Conservation (phyloP, 92 coral and sea anemone species). For the Phenganax marumi region DNA sequence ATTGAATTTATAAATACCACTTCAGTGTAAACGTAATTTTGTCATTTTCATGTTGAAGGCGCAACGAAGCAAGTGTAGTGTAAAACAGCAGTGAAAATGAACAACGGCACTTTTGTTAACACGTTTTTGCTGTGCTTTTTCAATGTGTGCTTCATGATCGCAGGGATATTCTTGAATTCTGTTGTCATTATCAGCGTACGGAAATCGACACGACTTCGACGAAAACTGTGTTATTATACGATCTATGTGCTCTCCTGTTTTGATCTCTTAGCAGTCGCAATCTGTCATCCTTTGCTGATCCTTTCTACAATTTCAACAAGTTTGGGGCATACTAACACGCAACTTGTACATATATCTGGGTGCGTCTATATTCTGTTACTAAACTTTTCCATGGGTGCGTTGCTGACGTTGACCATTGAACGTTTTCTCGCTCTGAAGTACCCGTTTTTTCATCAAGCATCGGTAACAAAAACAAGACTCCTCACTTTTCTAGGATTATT, state of each 20-base stretch:
- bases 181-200: conserved; percentile 1
- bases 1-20: too few relatives aligned
- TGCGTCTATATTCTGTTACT: not conserved
- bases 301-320: not conserved
- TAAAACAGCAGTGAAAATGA: too few relatives aligned
- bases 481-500: not conserved
- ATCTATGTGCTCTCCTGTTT: not conserved
- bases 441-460: conserved; percentile 1
- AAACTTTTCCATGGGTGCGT: not conserved
- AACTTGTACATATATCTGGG: not conserved
- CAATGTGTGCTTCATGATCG: not conserved
- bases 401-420: conserved; percentile 5
- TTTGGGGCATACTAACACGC: not conserved
- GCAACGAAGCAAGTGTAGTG: too few relatives aligned
- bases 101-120: too few relatives aligned
- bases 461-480: not conserved
- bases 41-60: too few relatives aligned
- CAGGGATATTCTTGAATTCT: too few relatives aligned
- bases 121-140: not conserved
- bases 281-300: not conserved
- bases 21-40: too few relatives aligned
- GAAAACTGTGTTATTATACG: not conserved
- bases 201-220: conserved; percentile 6
- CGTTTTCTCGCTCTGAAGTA: not conserved
- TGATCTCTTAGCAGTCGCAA: not conserved